Conservation (phyloP, 2,113 vertebrate genomes). For the Castor canadensis region DNA sequence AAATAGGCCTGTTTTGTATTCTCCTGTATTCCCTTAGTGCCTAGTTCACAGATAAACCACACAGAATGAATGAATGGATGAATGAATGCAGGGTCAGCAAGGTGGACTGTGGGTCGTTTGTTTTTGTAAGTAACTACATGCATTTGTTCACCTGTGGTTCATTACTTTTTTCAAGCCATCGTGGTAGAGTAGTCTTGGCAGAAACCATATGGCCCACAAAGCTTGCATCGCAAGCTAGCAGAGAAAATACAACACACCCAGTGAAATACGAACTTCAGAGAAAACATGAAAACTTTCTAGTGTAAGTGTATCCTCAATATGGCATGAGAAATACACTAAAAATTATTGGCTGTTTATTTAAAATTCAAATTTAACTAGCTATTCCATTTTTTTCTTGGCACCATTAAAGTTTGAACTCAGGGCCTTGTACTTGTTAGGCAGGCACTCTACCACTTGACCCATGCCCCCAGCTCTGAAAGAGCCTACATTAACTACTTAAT, state of each 20-base stretch:
- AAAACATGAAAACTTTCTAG: not conserved
- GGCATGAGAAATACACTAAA: not conserved
- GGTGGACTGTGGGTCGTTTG: not conserved
- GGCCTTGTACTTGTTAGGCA: too few relatives aligned
- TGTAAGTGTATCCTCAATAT: not conserved
- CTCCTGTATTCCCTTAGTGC: not conserved
- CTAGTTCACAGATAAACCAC: not conserved
- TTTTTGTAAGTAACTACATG: not conserved
- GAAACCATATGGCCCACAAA: not conserved
- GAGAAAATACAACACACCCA: not conserved
- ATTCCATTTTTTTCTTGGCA: not conserved
- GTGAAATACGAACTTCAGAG: not conserved
- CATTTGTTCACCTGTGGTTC: not conserved
- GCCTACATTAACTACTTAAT: too few relatives aligned
- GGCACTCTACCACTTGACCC: not conserved
- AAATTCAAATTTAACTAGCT: conserved; percentile 5
- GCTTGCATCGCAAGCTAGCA: not conserved
- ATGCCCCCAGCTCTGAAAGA: too few relatives aligned
- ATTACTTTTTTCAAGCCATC: not conserved
- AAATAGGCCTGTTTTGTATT: not conserved
- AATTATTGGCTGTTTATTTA: not conserved
- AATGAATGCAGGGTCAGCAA: not conserved
- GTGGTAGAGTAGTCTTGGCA: not conserved
- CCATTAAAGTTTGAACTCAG: too few relatives aligned
- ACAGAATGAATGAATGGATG: not conserved